A percentile compares a stretch with the other conserved stretches of the same genome.
phyloP scores from a whole-genome alignment of 2,113 vertebrate genomes.

The Barbus barbus region DNA sequence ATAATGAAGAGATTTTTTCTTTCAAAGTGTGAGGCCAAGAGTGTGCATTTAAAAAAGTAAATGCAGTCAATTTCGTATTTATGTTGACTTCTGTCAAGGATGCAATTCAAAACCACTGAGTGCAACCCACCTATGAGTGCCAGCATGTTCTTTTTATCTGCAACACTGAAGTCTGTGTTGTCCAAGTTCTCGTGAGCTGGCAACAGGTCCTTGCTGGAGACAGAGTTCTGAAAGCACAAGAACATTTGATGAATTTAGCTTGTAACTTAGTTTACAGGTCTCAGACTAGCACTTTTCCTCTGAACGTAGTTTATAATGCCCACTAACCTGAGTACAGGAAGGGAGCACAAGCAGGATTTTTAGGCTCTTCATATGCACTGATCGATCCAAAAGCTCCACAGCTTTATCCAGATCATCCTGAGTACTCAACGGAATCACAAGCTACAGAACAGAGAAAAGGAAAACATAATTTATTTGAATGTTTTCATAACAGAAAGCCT shows the following conservation, averaged over 20 bases:
- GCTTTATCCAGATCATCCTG: constrained; percentile 98
- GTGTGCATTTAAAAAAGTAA: not conserved
- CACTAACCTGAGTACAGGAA: constrained; percentile 83
- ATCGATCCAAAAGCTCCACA: constrained; percentile 93
- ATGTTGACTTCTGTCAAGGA: not conserved
- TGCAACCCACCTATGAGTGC: constrained; percentile 81
- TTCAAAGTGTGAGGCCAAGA: not conserved
- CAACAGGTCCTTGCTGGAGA: constrained; percentile 81
- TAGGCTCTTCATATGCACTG: constrained; percentile 97
- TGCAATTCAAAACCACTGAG: not conserved
- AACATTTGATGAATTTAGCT: not conserved
- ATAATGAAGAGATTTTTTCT: not conserved
- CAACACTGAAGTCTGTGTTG: constrained; percentile 83
- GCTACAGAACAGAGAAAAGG: constrained; percentile 65
- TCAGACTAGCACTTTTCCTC: not conserved
- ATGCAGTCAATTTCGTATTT: not conserved
- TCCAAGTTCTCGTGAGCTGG: constrained; percentile 88
- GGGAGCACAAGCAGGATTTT: constrained; percentile 93
- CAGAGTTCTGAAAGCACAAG: constrained; percentile 70
- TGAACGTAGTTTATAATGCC: not conserved
- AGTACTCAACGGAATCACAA: constrained; percentile 94
- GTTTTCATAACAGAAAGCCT: too few relatives aligned
- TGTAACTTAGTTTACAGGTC: not conserved
- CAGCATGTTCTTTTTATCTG: constrained; percentile 82
- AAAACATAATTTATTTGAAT: too few relatives aligned